Conservation (phyloP, 2,888 invertebrate species). For the Aspidiotus destructor region DNA sequence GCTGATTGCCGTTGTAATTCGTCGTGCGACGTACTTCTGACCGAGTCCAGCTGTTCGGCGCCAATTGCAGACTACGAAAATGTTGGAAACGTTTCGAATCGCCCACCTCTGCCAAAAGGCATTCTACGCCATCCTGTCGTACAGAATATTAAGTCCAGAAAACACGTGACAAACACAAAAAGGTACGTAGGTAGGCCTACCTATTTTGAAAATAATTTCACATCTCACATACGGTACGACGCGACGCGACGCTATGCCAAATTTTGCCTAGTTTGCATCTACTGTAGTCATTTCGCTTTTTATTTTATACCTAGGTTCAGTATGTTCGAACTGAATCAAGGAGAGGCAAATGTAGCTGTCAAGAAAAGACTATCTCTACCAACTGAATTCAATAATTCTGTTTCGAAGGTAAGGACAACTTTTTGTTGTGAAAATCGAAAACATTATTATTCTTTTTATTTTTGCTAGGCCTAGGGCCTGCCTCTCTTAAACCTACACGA, state of each 20-base stretch:
- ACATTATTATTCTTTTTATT: no score
- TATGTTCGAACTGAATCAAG: slow-evolving; percentile 61
- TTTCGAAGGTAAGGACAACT: slow-evolving; percentile 28
- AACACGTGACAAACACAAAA: slow-evolving; percentile 47
- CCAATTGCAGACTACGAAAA: slow-evolving; percentile 7
- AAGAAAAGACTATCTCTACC: slow-evolving; percentile 35
- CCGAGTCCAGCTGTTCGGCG: slow-evolving; percentile 20
- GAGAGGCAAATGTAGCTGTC: slow-evolving; percentile 26
- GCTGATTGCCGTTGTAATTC: slow-evolving; percentile 81
- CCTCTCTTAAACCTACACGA: no score
- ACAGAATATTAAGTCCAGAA: slow-evolving; percentile 34
- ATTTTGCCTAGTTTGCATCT: neutral
- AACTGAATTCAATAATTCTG: slow-evolving; percentile 29
- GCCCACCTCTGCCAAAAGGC: slow-evolving; percentile 26
- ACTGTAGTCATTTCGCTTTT: neutral
- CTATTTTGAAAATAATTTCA: no score
- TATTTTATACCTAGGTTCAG: slow-evolving; percentile 51
- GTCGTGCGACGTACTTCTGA: slow-evolving; percentile 47
- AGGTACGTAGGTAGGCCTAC: slow-evolving; percentile 36
- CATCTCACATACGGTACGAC: no score
- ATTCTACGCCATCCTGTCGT: slow-evolving; percentile 29
- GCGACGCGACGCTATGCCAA: neutral
- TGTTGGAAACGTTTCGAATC: neutral
- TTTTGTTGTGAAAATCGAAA: no score
- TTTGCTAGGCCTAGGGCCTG: no score